Evolutionary conservation across 37 sponge, comb jelly and placozoan species (phyloP), one percentile per base, ranked within the genome.

Genomic region (Dysidea cf. avara): DNA sequence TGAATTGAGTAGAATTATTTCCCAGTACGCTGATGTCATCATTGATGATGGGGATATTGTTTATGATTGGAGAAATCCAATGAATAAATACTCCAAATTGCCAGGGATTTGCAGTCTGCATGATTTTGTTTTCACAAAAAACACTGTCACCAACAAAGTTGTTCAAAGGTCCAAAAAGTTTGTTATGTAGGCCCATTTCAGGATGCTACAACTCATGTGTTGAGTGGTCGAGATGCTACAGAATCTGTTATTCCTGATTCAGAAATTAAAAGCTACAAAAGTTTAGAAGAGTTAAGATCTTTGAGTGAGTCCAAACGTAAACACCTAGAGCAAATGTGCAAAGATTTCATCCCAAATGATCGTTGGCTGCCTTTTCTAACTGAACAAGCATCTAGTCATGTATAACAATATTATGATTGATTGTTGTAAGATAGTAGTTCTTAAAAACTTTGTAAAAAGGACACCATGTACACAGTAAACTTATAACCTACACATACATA

Each of bases 41-140:
- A 56, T 56, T 13, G 57, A 71, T 29, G 21, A 71, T 28, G 21
- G 69, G 24, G 70, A 9, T 20, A 48, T 69, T 26, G 70, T 69
- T 48, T 17, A 34, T 17, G 33, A 29, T 7, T 69, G 70, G 70
- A 69, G 70, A 18, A 34, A 18, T 29, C 33, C 31, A 3, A 35
- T 49, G 26, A 35, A 22, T 6, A 69, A 69, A 35, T 69, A 69
- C 14, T 35, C 70, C 1, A 69, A 69, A 24, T 54, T 69, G 28
- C 70, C 70, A 53, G 70, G 70, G 1, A 69, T 51, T 21, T 3
- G 70, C 13, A 35, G 12, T 29, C 53, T 69, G n/a, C 70, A 69
- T 25, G 70, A 69, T 69, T 69, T 69, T n/a, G 12, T 64, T 6
- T 9, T 64, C 14, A 39, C 16, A 12, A n/a, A 24, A 29, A 16